Evolutionary conservation across 1,140 invertebrate species (phyloP).

Genomic region (Drosophila teissieri): DNA sequence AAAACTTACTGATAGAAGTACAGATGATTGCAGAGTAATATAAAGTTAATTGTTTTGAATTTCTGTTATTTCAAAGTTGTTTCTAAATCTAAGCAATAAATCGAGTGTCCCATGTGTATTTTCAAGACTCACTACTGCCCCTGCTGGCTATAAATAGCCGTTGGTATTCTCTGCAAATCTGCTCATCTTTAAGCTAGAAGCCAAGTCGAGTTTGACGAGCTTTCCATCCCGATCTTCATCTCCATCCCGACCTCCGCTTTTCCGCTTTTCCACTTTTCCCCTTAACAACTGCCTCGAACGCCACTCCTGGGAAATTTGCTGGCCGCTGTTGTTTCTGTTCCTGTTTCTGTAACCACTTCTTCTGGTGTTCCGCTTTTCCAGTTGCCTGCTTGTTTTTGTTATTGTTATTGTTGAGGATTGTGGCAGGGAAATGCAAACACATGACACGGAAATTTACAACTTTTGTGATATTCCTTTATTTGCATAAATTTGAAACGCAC

Average conservation of each 20-base stretch:
- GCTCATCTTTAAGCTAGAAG: constrained; percentile 30
- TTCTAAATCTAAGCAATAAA: neutral
- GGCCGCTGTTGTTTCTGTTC: constrained; percentile 40
- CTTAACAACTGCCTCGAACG: constrained; percentile 29
- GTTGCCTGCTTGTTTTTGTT: constrained; percentile 34
- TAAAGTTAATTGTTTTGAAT: too few species aligned
- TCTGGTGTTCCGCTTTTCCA: constrained; percentile 19
- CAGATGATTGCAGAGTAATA: too few species aligned
- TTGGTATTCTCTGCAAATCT: constrained; percentile 17
- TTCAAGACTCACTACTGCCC: neutral
- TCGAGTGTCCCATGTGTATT: neutral
- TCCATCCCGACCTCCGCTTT: neutral
- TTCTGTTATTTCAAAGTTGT: too few species aligned
- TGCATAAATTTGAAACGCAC: constrained; percentile 70
- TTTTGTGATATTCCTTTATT: constrained; percentile 76
- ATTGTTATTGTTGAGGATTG: constrained; percentile 10
- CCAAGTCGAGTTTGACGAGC: constrained; percentile 32
- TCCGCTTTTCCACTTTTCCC: neutral
- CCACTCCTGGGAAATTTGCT: constrained; percentile 76
- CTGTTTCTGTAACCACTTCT: constrained; percentile 25
- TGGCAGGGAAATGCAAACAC: constrained; percentile 55
- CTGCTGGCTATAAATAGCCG: constrained; percentile 34
- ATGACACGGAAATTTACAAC: constrained; percentile 70
- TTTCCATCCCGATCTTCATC: constrained; percentile 10
- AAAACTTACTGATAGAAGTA: too few species aligned